A percentile compares a stretch with the other conserved stretches of the same genome.
These are phyloP conservation scores for Hephaestus fuliginosus DNA, from an alignment of 2,797 vertebrate species.

Conservation along the genomic window DNA sequence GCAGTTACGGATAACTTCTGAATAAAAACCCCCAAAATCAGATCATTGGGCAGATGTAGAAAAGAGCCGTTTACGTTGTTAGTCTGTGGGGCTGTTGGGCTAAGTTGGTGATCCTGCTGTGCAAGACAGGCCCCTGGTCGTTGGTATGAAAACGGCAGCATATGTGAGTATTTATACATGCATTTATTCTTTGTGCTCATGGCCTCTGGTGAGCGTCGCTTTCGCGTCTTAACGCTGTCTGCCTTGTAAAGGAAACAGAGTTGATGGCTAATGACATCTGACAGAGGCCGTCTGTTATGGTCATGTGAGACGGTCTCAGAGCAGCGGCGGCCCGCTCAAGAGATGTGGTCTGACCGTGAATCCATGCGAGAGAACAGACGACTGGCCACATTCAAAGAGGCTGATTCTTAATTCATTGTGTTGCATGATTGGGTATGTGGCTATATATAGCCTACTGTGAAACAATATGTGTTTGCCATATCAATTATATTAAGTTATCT, in stretches of 20 bases:
- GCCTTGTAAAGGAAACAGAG: slow-evolving; percentile 81
- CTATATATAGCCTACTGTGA: background rate
- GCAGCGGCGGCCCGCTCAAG: slow-evolving; percentile 63
- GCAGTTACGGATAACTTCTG: slow-evolving; percentile 10
- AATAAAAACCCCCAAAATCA: slow-evolving; percentile 10
- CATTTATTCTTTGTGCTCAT: slow-evolving; percentile 36
- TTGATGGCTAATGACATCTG: slow-evolving; percentile 83
- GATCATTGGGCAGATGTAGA: background rate
- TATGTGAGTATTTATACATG: slow-evolving; percentile 26
- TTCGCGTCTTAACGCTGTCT: slow-evolving; percentile 60
- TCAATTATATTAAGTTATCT: background rate
- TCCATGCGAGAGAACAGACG: slow-evolving; percentile 31
- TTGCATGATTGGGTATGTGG: background rate
- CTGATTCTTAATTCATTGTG: slow-evolving; percentile 25
- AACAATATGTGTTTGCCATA: background rate
- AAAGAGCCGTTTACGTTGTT: slow-evolving; percentile 10
- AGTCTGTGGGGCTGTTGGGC: background rate
- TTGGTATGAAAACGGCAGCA: slow-evolving; percentile 39
- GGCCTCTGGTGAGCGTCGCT: slow-evolving; percentile 37
- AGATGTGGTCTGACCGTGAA: slow-evolving; percentile 56
- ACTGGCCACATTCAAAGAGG: slow-evolving; percentile 9
- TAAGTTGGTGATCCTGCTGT: background rate
- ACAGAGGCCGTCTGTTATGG: slow-evolving; percentile 83
- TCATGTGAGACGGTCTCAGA: slow-evolving; percentile 78
- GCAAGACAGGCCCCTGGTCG: slow-evolving; percentile 2